Percentiles rank a stretch among this genome's conserved stretches.
Conservation (phyloP, 2,888 invertebrate species). For the Coronaproctus castanopsis region DNA sequence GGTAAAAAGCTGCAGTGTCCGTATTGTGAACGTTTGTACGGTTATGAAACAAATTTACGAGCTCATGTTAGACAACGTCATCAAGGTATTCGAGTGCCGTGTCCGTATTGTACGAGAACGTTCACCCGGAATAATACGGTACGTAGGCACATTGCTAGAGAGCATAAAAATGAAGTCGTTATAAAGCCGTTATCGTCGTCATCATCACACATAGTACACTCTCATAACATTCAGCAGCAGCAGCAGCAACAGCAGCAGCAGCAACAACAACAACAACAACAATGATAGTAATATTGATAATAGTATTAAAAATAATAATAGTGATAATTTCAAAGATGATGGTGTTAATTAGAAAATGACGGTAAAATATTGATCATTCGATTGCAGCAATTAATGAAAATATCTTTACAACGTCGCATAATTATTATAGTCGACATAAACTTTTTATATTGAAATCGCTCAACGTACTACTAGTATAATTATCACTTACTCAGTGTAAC, state of each 20-base stretch:
- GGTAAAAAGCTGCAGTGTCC: conserved; percentile 83
- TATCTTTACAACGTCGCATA: too few species aligned
- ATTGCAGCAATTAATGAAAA: too few species aligned
- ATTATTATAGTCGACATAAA: too few species aligned
- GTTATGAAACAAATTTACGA: conserved; percentile 77
- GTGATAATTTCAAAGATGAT: too few species aligned
- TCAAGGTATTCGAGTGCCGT: conserved; percentile 77
- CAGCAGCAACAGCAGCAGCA: conserved; percentile 26
- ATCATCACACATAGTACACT: background rate
- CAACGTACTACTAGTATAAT: too few species aligned
- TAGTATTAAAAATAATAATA: too few species aligned
- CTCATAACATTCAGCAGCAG: background rate
- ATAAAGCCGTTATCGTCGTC: conserved; percentile 36
- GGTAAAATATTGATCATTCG: too few species aligned
- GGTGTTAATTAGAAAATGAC: too few species aligned
- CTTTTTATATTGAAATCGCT: too few species aligned
- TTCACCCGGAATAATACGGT: conserved; percentile 85
- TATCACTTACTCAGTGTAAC: too few species aligned
- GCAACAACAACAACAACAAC: conserved; percentile 37
- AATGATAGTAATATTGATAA: conserved; percentile 38
- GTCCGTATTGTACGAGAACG: conserved; percentile 73
- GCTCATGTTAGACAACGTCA: conserved; percentile 80
- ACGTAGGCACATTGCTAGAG: conserved; percentile 71
- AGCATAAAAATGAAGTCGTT: conserved; percentile 57
- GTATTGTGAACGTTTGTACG: conserved; percentile 77